Conservation (phyloP, 2,888 invertebrate genomes). For the Yponomeuta sedellus region DNA sequence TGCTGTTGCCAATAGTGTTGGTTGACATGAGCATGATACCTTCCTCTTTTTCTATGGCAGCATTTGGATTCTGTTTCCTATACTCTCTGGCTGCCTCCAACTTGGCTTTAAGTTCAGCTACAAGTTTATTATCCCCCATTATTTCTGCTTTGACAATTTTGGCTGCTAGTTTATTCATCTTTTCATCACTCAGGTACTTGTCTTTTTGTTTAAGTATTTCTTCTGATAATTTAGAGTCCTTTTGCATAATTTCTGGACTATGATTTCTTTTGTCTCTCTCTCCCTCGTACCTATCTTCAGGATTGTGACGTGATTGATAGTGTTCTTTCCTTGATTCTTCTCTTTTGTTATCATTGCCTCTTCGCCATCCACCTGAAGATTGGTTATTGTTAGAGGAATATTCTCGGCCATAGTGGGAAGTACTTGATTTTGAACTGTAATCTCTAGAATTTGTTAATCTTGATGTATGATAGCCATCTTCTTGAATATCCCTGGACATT, state of each 20-base stretch:
- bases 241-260: slow-evolving; percentile 6
- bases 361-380: slow-evolving; percentile 15
- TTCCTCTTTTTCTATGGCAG: slow-evolving; percentile 54
- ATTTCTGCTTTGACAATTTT: slow-evolving; percentile 96
- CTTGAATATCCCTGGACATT: slow-evolving; percentile 35
- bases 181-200: slow-evolving; percentile 81
- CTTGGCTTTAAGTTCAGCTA: slow-evolving; percentile 82
- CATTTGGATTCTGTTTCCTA: slow-evolving; percentile 58
- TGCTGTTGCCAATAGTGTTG: slow-evolving; percentile 80
- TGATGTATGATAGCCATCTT: slow-evolving; percentile 32
- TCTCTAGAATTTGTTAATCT: slow-evolving; percentile 7
- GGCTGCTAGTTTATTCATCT: slow-evolving; percentile 93
- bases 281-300: slow-evolving; percentile 14
- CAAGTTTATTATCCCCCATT: slow-evolving; percentile 85
- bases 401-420: background rate
- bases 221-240: slow-evolving; percentile 20
- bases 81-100: slow-evolving; percentile 82
- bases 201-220: slow-evolving; percentile 21
- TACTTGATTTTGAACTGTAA: background rate
- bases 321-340: slow-evolving; percentile 13
- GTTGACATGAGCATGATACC: slow-evolving; percentile 82
- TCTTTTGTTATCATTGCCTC: slow-evolving; percentile 15
- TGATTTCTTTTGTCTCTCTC: slow-evolving; percentile 17
- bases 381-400: background rate
- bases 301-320: slow-evolving; percentile 1